Percentiles rank a stretch among this genome's conserved stretches.
Conservation (phyloP, 2,797 vertebrate species). For the Erpetoichthys calabaricus region DNA sequence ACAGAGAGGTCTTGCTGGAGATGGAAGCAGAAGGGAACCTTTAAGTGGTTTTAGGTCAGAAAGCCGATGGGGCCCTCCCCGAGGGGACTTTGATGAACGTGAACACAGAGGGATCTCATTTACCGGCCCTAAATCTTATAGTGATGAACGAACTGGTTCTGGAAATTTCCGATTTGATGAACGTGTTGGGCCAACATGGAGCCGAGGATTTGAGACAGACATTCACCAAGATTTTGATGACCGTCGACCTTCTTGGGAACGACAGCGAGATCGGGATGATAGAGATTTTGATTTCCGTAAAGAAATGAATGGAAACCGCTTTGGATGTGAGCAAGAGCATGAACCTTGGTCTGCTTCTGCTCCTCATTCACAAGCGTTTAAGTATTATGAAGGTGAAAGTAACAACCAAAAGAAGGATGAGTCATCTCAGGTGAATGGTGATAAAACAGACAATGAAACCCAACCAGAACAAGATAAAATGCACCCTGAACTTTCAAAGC, state of each 20-base stretch:
- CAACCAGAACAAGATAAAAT: constrained; percentile 44
- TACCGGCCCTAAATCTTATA: constrained; percentile 68
- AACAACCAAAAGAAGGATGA: constrained; percentile 53
- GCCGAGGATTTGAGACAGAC: constrained; percentile 70
- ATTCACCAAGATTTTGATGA: constrained; percentile 92
- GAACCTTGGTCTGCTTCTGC: constrained; percentile 49
- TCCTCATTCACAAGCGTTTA: constrained; percentile 54
- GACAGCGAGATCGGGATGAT: constrained; percentile 89
- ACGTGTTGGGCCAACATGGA: constrained; percentile 67
- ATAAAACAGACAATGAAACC: constrained; percentile 60
- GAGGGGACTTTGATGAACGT: constrained; percentile 92
- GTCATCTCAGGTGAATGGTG: constrained; percentile 66
- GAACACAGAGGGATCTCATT: constrained; percentile 58
- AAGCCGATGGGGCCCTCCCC: constrained; percentile 79
- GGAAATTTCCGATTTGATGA: constrained; percentile 80
- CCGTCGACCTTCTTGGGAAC: constrained; percentile 86
- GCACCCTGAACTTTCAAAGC: constrained; percentile 55
- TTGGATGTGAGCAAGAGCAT: constrained; percentile 68
- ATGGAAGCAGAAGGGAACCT: constrained; percentile 62
- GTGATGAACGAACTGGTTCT: constrained; percentile 67
- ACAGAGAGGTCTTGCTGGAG: constrained; percentile 50
- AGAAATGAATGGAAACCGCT: constrained; percentile 84
- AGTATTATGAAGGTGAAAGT: constrained; percentile 57
- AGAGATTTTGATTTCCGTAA: constrained; percentile 88
- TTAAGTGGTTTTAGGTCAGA: constrained; percentile 76